Base-by-base conservation (phyloP, 2,888 invertebrate genomes). In the Thalpophila matura region DNA sequence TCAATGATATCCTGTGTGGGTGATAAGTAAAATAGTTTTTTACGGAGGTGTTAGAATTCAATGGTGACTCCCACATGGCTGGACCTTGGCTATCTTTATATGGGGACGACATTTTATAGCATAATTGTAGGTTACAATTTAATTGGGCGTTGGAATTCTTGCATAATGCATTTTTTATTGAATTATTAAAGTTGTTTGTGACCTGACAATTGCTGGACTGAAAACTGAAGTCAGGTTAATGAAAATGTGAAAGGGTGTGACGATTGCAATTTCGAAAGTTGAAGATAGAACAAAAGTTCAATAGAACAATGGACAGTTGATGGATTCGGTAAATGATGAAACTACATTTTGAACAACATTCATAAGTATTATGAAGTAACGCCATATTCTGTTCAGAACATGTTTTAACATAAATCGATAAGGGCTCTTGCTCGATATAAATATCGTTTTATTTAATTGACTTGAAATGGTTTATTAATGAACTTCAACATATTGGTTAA, bases 11-110 rank as follows among this genome's bases (percentile, higher is more conserved):
- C 63, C 62, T 57, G 86, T 84, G 92, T 92, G 86, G 92, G 92
- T 84, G 88, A 80, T 64, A 75, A 82, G 81, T 85, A 78, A 74
- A 78, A 81, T 79, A 81, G 82, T 85, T 87, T 85, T 85, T 65
- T 86, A 77, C 38, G 70, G 27, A 74, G 83, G 81, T 74, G 77
- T 69, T 77, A 86, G 73, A 75, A 85, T 85, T 89, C 90, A 91
- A 91, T 90, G 90, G 87, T 85, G 82, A 86, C 92, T 79, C 94
- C 93, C 72, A 91, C 93, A 37, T 20, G 0, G 9, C 0, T 10
- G 66, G 78, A 85, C 94, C 94, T 94, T 93, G 91, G 65, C 47
- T 22, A 51, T 18, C 91, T 86, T 67, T 88, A 88, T 89, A 90
- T 83, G 91, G 92, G 64, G 56, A 68, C 74, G 82, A 77, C 82